Evolutionary conservation across 2,888 invertebrate species (phyloP), one percentile per base, ranked within the genome.

Genomic region (Erebia aethiops): DNA sequence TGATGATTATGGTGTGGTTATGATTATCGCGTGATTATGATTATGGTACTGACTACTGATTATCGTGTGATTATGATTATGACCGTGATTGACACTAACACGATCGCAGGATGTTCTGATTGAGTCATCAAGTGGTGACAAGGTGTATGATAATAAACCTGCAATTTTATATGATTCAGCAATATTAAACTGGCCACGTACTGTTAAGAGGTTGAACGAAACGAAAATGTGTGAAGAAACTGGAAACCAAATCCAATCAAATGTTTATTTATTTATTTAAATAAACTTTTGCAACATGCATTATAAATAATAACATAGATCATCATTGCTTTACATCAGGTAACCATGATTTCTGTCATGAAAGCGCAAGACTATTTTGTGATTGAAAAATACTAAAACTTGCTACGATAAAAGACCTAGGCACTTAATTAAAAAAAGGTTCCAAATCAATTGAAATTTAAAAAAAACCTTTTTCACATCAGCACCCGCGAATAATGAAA

Each of bases 401-500:
- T 56, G 13, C 18, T 60, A 67, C 18, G 13, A 69, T 71, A 75
- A 74, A 75, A 76, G 60, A 68, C 9, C 80, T 82, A n/a, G n/a
- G n/a, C n/a, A 78, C 79, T 74, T 56, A 16, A 3, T 56, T 13
- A 64, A 72, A 83, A 21, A 64, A 72, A 83, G 78, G 77, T 78
- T 75, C 79, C 76, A 79, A 84, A 87, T 86, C 85, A 84, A 89
- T 87, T 86, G 84, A 84, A 79, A 80, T 83, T n/a, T n/a, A n/a
- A n/a, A 85, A 87, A 84, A 84, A 79, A 73, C 80, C 86, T 89
- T 67, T 89, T 89, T 88, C 84, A 87, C 86, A 84, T 85, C 85
- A 83, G 86, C 90, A 89, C 84, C 89, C 89, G 86, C 90, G 85
- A 89, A 91, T 89, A 92, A 91, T 85, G 83, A 83, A 87, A 83